Percentiles rank a stretch among this genome's conserved stretches.
Evolutionary conservation across 2,797 vertebrate genomes (phyloP).

Genomic region (Crossoptilon crossoptilon): DNA sequence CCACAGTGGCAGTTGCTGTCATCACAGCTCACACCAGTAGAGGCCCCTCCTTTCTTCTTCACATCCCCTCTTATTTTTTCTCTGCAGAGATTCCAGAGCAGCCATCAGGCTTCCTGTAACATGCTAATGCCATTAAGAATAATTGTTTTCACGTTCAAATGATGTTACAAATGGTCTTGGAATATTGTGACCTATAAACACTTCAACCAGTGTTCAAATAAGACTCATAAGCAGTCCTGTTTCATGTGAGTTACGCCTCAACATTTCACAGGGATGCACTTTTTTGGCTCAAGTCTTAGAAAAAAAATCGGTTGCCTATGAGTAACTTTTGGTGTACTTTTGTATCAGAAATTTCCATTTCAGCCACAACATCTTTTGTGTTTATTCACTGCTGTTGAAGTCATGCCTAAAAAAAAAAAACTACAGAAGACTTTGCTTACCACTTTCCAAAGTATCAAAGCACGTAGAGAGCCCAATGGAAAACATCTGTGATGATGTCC

Average conservation of each 20-base stretch:
- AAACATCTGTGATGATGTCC: neutral
- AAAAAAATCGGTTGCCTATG: neutral
- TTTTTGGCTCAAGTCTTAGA: neutral
- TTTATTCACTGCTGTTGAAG: conserved; percentile 11
- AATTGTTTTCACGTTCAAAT: neutral
- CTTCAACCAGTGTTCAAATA: neutral
- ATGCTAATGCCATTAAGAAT: neutral
- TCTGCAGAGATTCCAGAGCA: neutral
- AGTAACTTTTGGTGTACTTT: neutral
- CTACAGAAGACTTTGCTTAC: neutral
- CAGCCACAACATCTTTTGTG: neutral
- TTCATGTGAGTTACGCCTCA: neutral
- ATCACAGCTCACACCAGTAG: neutral
- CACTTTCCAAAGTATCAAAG: neutral
- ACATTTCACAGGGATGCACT: rapidly evolving
- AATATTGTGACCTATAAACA: neutral
- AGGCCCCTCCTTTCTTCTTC: neutral
- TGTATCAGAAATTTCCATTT: conserved; percentile 26
- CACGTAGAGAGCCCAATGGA: neutral
- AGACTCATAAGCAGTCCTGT: neutral
- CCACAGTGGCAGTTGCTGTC: neutral
- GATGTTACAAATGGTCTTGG: neutral
- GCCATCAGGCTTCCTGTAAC: neutral
- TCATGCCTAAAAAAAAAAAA: neutral
- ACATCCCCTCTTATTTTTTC: neutral